Evolutionary conservation across 2,888 invertebrate genomes (phyloP), one percentile per base, ranked within the genome.

Genomic region (Clostera curtula): DNA sequence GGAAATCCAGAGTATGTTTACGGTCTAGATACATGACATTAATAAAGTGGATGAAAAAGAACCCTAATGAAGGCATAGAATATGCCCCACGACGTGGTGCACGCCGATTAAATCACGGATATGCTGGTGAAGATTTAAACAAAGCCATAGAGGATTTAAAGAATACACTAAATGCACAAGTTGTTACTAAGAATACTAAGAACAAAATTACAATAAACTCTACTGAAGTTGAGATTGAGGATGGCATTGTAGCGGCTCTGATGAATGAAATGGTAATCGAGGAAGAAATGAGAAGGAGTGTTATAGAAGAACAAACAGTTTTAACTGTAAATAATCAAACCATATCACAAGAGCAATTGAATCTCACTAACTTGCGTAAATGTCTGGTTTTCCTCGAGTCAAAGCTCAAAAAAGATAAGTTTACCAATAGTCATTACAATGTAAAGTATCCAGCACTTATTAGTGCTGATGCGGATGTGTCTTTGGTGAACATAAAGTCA

Each of bases 1-100:
- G 85, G 3, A 87, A 87, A 49, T 80, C 82, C 16, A 71, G 90
- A 20, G 77, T 76, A 2, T 85, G 89, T 45, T 72, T 90, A 24
- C 79, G 91, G 17, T 86, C 89, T 25, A 85, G 91, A 12, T 87
- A 86, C 51, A 21, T 61, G 0, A 84, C 85, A 0, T 76, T 90
- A n/a, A 50, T 70, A 23, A 75, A 67, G 32, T 88, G 85, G 72
- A 64, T 87, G 24, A 64, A 72, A 28, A 63, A 68, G 12, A 54
- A 87, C 62, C 87, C 87, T 0, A 44, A 75, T 26, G 31, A 47
- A 8, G 66, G 67, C 24, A 36, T 85, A 3, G 34, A 49, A 9
- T 43, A 57, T 23, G 79, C 79, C 34, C 85, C 79, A 1, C 66
- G 85, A n/a, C 62, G 80, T 23, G 66, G 49, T 1, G 61, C 60